Percentiles rank a stretch among this genome's conserved stretches.
Evolutionary conservation across 2,113 vertebrate genomes (phyloP).

Genomic region (Lasiurus borealis): DNA sequence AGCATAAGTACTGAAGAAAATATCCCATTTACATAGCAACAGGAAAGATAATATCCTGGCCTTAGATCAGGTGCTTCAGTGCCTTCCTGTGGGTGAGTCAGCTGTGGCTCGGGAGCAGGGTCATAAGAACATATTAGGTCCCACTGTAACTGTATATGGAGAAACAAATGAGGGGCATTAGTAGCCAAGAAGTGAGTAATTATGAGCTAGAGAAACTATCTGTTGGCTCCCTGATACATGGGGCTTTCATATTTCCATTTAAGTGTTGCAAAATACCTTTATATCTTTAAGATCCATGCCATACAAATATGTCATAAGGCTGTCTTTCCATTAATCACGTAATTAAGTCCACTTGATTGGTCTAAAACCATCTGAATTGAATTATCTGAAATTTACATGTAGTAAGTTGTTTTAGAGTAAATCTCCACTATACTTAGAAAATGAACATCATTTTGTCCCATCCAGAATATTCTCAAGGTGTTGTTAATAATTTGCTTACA

Average conservation of each 20-base stretch:
- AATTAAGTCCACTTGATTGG: constrained; percentile 3
- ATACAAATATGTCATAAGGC: neutral
- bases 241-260: neutral
- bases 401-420: constrained; percentile 4
- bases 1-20: neutral
- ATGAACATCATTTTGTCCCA: neutral
- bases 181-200: neutral
- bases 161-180: neutral
- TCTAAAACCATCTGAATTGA: constrained; percentile 33
- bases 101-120: neutral
- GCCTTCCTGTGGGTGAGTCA: neutral
- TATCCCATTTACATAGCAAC: neutral
- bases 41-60: neutral
- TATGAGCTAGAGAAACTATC: neutral
- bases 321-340: neutral
- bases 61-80: neutral
- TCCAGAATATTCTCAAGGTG: neutral
- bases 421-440: neutral
- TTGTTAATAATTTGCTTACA: constrained; percentile 37
- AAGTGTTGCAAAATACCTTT: neutral
- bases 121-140: neutral
- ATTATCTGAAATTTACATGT: constrained; percentile 33
- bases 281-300: neutral
- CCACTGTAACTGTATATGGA: neutral
- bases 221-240: neutral